phyloP scores from a whole-genome alignment of 1,140 invertebrate species.

The Tetranychus urticae region DNA sequence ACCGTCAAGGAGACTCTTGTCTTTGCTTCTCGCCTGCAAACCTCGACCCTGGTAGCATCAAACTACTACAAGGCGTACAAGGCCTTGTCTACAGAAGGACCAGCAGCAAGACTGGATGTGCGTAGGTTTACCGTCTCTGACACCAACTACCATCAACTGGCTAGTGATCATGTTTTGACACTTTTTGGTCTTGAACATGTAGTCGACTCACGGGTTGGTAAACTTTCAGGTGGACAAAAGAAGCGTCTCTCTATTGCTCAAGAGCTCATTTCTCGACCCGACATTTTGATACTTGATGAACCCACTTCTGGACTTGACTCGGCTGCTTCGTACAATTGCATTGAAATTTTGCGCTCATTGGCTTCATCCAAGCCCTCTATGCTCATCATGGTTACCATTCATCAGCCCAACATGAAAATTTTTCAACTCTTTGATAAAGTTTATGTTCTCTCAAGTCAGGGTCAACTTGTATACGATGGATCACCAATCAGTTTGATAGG shows the following conservation, averaged over 20 bases:
- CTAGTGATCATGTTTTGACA: neutral
- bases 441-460: conserved; percentile 6
- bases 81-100: neutral
- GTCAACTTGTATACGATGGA: conserved; percentile 16
- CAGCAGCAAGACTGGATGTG: neutral
- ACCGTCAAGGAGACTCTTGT: neutral
- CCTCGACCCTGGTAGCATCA: neutral
- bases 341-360: conserved; percentile 44
- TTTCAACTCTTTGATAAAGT: conserved; percentile 6
- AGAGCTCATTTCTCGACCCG: conserved; percentile 81
- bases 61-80: neutral
- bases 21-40: neutral
- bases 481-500: conserved; percentile 9
- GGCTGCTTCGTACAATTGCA: conserved; percentile 52
- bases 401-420: conserved; percentile 8
- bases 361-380: conserved; percentile 22
- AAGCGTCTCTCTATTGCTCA: conserved; percentile 82
- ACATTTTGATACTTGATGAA: conserved; percentile 91
- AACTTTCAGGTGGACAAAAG: conserved; percentile 73
- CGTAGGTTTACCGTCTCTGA: neutral
- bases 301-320: conserved; percentile 70
- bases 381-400: conserved; percentile 6
- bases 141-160: neutral
- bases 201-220: conserved; percentile 45
- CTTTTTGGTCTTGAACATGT: conserved; percentile 49